Evolutionary conservation across 2,888 invertebrate species (phyloP), one percentile per base, ranked within the genome.

Genomic region (Euproctis similis): DNA sequence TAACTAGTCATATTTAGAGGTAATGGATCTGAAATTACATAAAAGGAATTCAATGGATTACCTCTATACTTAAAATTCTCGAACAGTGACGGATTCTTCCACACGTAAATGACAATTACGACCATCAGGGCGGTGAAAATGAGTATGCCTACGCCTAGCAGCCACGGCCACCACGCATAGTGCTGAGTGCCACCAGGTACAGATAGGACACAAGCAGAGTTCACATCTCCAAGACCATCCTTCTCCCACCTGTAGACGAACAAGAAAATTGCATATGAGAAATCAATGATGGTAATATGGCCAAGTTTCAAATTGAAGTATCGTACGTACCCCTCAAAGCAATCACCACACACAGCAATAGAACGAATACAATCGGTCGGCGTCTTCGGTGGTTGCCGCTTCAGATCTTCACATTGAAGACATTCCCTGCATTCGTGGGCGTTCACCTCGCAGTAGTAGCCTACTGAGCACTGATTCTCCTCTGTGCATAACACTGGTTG

Each of bases 281-380:
- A n/a, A n/a, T n/a, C n/a, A n/a, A n/a, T n/a, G n/a, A 4, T 16
- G 16, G 7, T 16, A 16, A 16, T 5, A 4, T 5, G 16, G 4
- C 4, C 16, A 16, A 16, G n/a, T n/a, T 7, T 16, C 16, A 5
- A n/a, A n/a, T n/a, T n/a, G n/a, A n/a, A 19, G 3, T 26, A 12
- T 14, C 28, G 28, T 28, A 21, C 52, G 42, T 34, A 74, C 74
- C 65, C 71, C 34, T 59, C 45, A 8, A 64, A 40, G 36, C 78
- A 78, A 0, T 49, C 31, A 17, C 78, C 78, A 36, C 78, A 78
- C 1, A 67, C 55, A 1, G 49, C 29, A 2, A 74, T 58, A 1
- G 71, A 68, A 20, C 53, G 64, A 31, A 72, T 58, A 36, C 78
- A 77, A 1, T 28, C 3, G 0, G 39, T 36, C 1, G 36, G 16